Evolutionary conservation across 2,888 invertebrate species (phyloP), one percentile per base, ranked within the genome.

Genomic region (Busseola fusca): DNA sequence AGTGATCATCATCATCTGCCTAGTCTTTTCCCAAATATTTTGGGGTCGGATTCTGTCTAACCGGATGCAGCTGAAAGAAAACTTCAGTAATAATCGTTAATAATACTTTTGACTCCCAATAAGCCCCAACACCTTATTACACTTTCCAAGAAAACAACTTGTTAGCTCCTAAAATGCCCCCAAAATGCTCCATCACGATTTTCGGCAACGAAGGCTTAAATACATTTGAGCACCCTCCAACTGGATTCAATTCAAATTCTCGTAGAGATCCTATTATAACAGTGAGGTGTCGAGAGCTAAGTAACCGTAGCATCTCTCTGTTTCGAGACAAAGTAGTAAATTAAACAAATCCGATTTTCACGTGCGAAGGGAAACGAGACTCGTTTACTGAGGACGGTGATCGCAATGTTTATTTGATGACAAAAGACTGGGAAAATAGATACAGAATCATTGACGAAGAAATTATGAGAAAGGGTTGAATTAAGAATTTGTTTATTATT

Each of bases 311-410:
- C 91, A 91, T 83, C 90, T 89, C 89, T 84, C 89, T 91, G 88
- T 90, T 89, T 90, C 86, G 83, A 90, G 90, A 91, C 91, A 90
- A 87, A 89, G 92, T 92, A 92, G 95, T 95, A 95, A 95, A 95
- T 95, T 95, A 94, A 90, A 94, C 93, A 94, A 95, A 95, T 94
- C 95, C 92, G 94, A 95, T 95, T 94, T 94, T 91, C 93, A 93
- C 94, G 93, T 93, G 91, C 91, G 87, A 87, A 89, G 86, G 89
- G 90, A 84, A 87, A 87, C 85, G 84, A 82, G 88, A 90, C 89
- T 90, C 90, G 88, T 85, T 88, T 90, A 88, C 89, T 40, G 54
- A 63, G 50, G 1, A 67, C 90, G 85, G 89, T 88, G 90, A 92
- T 91, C 88, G 87, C 85, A 81, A 88, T 92, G 90, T 92, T 92